Evolutionary conservation across 2,888 invertebrate genomes (phyloP).

Genomic region (Eumacrocentrus americanus): DNA sequence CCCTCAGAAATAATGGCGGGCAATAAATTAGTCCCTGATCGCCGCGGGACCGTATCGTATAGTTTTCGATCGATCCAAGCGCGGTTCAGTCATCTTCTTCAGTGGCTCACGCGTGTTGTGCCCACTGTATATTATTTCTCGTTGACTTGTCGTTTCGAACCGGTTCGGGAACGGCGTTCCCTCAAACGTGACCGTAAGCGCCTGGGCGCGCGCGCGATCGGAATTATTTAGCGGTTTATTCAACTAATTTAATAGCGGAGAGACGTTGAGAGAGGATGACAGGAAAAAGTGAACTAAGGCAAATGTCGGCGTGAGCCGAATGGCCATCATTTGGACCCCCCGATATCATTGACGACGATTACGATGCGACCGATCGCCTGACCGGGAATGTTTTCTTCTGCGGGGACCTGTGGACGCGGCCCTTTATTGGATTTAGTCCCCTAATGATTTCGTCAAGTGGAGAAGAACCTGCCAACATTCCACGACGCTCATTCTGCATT

Average conservation of each 20-base stretch:
- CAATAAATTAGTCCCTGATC: conserved; percentile 1
- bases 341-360: conserved; percentile 49
- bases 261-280: conserved; percentile 13
- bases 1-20: conserved; percentile 5
- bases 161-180: conserved; percentile 40
- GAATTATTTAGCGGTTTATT: conserved; percentile 45
- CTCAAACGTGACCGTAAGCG: conserved; percentile 35
- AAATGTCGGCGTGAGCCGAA: conserved; percentile 26
- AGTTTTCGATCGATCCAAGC: conserved; percentile 9
- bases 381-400: conserved; percentile 53
- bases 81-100: neutral
- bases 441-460: conserved; percentile 55
- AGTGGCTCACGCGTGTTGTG: neutral
- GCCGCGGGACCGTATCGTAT: conserved; percentile 4
- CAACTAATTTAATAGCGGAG: conserved; percentile 44
- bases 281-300: conserved; percentile 22
- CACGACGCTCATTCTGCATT: conserved; percentile 44
- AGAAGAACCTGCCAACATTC: conserved; percentile 51
- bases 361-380: conserved; percentile 51
- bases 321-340: conserved; percentile 22
- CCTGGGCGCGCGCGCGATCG: conserved; percentile 29
- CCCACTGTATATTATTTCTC: conserved; percentile 11
- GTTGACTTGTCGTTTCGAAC: conserved; percentile 26
- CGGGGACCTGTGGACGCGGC: conserved; percentile 36
- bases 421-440: conserved; percentile 56